Evolutionary conservation across 2,113 vertebrate species (phyloP), one percentile per base, ranked within the genome.

Genomic region (Cyanoramphus novaezelandiae): DNA sequence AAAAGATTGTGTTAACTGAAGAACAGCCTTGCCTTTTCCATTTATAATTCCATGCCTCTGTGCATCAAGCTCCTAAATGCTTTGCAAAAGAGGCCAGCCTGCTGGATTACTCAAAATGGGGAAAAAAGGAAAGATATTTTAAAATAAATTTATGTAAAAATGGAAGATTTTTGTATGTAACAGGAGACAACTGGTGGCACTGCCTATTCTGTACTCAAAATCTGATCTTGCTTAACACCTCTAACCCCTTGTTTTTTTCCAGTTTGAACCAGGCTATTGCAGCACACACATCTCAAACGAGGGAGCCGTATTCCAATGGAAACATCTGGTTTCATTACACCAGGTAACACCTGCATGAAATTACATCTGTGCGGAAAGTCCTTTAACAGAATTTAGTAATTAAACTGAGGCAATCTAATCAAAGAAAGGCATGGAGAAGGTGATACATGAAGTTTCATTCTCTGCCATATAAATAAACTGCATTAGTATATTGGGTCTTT

Each of bases 261-360:
- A 29, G 27, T 84, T 93, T 63, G 60, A 91, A 93, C 84, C 69
- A 67, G 72, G 81, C 55, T 81, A 4, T 72, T 74, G 92, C 81
- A 80, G 72, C 62, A 13, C 83, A 81, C 60, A 67, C 86, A 41
- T 69, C 95, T 92, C 41, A 67, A 86, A 70, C 85, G 82, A 95
- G 41, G 39, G 80, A 90, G 76, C 63, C 57, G 57, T 93, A 35
- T 82, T 87, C 55, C 1, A 3, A 39, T 88, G 65, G 90, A 94
- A 96, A 96, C 97, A 97, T 95, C 97, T 97, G 97, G 95, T 94
- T 93, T 97, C 93, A 93, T 97, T 97, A 96, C 78, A 77, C 79
- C 90, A 95, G 95, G 88, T 92, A 97, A 93, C 95, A 97, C 94
- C 96, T 97, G 95, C 96, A 91, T 89, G 88, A 97, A 96, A 97